phyloP scores from a whole-genome alignment of 2,113 vertebrate genomes.

The Platycercus adscitus region DNA sequence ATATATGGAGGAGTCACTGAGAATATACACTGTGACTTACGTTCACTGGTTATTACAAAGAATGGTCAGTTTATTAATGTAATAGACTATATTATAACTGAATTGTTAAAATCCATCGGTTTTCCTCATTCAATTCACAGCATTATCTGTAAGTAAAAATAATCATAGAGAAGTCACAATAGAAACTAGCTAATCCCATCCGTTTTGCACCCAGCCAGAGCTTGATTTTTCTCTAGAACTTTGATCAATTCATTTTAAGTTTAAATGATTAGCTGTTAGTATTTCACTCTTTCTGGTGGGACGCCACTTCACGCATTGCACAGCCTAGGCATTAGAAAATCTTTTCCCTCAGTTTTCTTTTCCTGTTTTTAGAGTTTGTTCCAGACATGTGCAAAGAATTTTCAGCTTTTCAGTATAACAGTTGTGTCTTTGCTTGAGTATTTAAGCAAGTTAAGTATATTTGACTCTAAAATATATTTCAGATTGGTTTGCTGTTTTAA shows the following conservation, averaged over 20 bases:
- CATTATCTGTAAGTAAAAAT: background rate
- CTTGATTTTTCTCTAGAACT: background rate
- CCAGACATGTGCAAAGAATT: background rate
- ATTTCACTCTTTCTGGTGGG: background rate
- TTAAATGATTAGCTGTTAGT: background rate
- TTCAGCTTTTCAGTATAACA: background rate
- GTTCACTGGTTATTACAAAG: background rate
- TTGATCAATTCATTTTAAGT: background rate
- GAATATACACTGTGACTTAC: background rate
- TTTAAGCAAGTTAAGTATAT: background rate
- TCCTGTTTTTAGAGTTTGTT: background rate
- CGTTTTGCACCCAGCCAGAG: background rate
- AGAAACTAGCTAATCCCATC: background rate
- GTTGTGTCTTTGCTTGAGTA: background rate
- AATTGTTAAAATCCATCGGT: background rate
- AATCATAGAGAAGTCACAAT: background rate
- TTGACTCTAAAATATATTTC: background rate
- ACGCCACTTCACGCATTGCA: background rate
- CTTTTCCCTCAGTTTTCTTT: background rate
- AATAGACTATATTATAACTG: background rate
- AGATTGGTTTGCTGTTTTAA: background rate
- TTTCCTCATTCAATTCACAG: background rate
- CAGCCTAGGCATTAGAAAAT: background rate
- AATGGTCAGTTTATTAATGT: background rate
- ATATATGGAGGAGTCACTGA: background rate